A percentile compares a stretch with the other conserved stretches of the same genome.
Conservation (phyloP, 2,797 vertebrate genomes). For the Chelonia mydas region DNA sequence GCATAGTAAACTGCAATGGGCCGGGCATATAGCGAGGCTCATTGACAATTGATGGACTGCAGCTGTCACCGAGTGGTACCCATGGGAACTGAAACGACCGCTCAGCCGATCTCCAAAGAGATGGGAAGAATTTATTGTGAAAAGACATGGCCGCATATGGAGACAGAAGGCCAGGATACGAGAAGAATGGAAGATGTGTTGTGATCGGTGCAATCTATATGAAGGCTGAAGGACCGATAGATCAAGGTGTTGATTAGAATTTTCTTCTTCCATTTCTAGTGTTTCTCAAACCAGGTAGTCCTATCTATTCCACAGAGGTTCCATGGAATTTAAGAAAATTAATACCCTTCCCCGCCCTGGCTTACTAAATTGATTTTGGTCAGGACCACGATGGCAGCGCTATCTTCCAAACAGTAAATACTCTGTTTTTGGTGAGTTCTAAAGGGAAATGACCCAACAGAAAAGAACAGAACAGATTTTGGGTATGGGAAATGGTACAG, state of each 20-base stretch:
- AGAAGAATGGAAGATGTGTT: no score
- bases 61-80: no score
- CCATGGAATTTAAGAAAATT: neutral
- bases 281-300: neutral
- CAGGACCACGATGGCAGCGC: neutral
- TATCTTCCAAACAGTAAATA: neutral
- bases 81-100: no score
- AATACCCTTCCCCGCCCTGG: neutral
- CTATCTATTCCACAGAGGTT: neutral
- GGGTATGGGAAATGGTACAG: neutral
- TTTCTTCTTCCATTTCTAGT: neutral
- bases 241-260: neutral
- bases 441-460: neutral
- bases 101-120: no score
- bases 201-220: no score
- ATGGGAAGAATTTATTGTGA: no score
- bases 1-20: no score
- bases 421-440: neutral
- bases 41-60: no score
- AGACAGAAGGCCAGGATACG: no score
- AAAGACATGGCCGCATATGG: no score
- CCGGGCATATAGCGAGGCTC: no score
- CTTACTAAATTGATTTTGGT: neutral
- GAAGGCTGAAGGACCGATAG: no score
- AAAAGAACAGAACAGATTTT: neutral